A percentile compares a stretch with the other conserved stretches of the same genome.
Evolutionary conservation across 2,113 vertebrate genomes (phyloP).

Genomic region (Hiodon tergisus): DNA sequence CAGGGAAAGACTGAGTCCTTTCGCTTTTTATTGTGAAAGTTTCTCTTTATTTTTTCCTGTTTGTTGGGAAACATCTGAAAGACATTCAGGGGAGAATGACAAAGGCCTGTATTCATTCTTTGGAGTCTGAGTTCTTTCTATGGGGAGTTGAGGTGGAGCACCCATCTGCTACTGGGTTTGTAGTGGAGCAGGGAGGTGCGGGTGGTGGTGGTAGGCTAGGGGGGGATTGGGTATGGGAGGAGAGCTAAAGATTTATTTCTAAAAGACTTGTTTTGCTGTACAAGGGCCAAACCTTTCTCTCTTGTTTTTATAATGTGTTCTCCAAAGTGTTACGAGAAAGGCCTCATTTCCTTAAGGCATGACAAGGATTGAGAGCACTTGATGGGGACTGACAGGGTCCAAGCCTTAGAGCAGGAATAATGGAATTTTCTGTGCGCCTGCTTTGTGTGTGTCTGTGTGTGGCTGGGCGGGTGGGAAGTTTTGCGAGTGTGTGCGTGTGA

Average conservation of each 20-base stretch:
- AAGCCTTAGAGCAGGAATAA: neutral
- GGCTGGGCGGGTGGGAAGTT: neutral
- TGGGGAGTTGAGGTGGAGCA: constrained; percentile 38
- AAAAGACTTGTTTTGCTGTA: constrained; percentile 37
- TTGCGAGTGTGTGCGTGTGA: neutral
- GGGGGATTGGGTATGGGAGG: constrained; percentile 29
- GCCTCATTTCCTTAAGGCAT: constrained; percentile 18
- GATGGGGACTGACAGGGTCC: constrained; percentile 56
- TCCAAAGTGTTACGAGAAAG: constrained; percentile 24
- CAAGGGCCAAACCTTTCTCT: constrained; percentile 35
- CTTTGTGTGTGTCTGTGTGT: too few relatives aligned
- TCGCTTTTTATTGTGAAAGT: constrained; percentile 56
- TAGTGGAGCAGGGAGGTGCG: constrained; percentile 17
- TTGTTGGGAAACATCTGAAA: constrained; percentile 73
- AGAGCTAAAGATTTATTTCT: constrained; percentile 36
- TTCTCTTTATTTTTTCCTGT: constrained; percentile 63
- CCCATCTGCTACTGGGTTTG: constrained; percentile 49
- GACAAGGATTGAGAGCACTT: constrained; percentile 2
- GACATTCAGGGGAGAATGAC: constrained; percentile 61
- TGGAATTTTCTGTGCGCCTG: neutral
- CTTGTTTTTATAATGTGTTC: constrained; percentile 36
- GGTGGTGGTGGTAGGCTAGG: constrained; percentile 19
- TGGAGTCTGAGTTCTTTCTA: constrained; percentile 48
- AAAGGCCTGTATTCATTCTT: constrained; percentile 59
- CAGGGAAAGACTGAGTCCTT: constrained; percentile 59